phyloP scores from a whole-genome alignment of 2,797 vertebrate species.

The Peromyscus eremicus region DNA sequence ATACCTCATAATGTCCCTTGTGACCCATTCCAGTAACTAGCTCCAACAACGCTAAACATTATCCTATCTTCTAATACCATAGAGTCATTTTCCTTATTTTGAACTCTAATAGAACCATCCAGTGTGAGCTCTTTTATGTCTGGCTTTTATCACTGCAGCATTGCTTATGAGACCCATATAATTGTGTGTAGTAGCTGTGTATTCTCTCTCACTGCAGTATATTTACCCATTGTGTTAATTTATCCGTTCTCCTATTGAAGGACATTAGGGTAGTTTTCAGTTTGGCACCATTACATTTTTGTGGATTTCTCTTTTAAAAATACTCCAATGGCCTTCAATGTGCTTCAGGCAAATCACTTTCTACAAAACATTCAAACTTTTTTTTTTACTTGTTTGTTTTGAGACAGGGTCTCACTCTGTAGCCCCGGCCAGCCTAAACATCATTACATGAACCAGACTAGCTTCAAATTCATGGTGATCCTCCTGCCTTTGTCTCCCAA shows the following conservation, averaged over 20 bases:
- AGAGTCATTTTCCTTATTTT: constrained; percentile 51
- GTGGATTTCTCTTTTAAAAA: not conserved
- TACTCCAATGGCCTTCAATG: constrained; percentile 18
- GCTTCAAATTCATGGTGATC: not conserved
- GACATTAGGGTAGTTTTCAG: constrained; percentile 18
- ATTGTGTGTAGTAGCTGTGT: not conserved
- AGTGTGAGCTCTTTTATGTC: not conserved
- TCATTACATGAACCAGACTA: not conserved
- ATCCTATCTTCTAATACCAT: constrained; percentile 43
- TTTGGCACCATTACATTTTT: constrained; percentile 19
- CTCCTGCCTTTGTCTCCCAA: not conserved
- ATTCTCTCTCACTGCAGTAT: not conserved
- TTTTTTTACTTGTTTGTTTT: not conserved
- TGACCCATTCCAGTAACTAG: constrained; percentile 60
- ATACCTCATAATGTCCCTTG: not conserved
- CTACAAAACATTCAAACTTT: not conserved
- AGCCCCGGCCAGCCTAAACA: not conserved
- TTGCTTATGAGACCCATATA: constrained; percentile 26
- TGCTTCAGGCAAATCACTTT: constrained; percentile 62
- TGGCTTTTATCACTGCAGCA: constrained; percentile 12
- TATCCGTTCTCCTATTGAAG: constrained; percentile 58
- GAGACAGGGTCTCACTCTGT: not conserved
- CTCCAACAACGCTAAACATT: constrained; percentile 14
- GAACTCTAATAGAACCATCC: constrained; percentile 45
- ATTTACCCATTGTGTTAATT: constrained; percentile 59